Percentiles rank a stretch among this genome's conserved stretches.
phyloP scores from a whole-genome alignment of 2,113 vertebrate species.

The Leptobrachium ailaonicum region DNA sequence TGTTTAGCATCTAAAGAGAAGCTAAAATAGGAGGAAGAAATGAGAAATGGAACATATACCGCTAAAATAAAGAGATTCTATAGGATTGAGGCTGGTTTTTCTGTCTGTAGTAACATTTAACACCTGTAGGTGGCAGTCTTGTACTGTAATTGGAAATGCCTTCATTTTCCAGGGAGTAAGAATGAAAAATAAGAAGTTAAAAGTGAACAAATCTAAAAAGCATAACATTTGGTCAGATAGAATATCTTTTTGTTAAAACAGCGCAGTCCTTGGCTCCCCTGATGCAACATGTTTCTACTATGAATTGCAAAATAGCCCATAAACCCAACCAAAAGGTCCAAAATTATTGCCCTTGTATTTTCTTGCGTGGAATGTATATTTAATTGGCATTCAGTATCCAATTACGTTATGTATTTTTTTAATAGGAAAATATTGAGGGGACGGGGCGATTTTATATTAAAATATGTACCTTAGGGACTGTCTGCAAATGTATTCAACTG shows the following conservation, averaged over 20 bases:
- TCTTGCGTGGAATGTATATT: constrained; percentile 32
- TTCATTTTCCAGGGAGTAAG: background rate
- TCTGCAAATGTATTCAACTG: constrained; percentile 37
- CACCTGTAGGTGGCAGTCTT: constrained; percentile 40
- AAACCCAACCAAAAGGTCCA: constrained; percentile 35
- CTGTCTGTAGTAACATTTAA: background rate
- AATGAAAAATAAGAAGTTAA: constrained; percentile 43
- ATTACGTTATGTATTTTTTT: constrained; percentile 32
- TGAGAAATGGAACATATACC: no score
- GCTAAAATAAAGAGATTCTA: no score
- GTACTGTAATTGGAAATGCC: constrained; percentile 20
- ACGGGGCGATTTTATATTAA: constrained; percentile 31
- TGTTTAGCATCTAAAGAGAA: no score
- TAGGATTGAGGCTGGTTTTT: background rate
- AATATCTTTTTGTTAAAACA: constrained; percentile 49
- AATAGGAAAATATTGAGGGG: constrained; percentile 29
- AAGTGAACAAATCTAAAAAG: constrained; percentile 49
- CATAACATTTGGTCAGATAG: constrained; percentile 49
- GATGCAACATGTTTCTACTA: constrained; percentile 43
- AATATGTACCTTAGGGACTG: constrained; percentile 29
- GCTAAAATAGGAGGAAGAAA: no score
- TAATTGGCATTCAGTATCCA: constrained; percentile 44
- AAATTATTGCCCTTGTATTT: constrained; percentile 43
- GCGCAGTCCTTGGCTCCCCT: constrained; percentile 45
- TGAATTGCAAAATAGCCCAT: constrained; percentile 42